Base-by-base conservation (phyloP, 2,113 vertebrate genomes). In the Candoia aspera region DNA sequence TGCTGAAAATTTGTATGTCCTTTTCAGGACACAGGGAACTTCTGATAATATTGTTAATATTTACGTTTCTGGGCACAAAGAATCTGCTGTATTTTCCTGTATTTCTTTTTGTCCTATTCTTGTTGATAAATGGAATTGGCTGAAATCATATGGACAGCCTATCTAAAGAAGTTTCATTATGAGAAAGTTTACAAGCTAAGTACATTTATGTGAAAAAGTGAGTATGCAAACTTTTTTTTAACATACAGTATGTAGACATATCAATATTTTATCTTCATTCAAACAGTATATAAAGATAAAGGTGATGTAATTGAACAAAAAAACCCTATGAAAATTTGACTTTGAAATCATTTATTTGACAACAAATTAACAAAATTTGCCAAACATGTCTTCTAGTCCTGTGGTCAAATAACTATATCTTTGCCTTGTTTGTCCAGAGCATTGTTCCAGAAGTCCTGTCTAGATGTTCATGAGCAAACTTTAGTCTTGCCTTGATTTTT, bases 61-160 rank as follows among this genome's bases (percentile, higher is more conserved):
- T 58, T 58, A 58, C 17, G 4, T 58, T 19, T 58, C 57, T 58
- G 57, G 19, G 19, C 19, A 58, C 57, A 58, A 58, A 19, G 57
- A 58, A 6, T 58, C 57, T 58, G 57, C 57, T 58, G 15, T 58
- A 58, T 58, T 58, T n/a, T 12, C 29, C 33, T 73, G 64, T 17
- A 84, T 90, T 92, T 68, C 29, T 94, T 68, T 11, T 29, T 83
- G 73, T 83, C 19, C 37, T 83, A 19, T 83, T 83, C 17, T 37
- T 83, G 17, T 21, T 83, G 79, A 42, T 19, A 83, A 83, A 46
- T 83, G 19, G 21, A 8, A 83, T 21, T 83, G 37, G 37, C 17
- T 83, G 33, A 15, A 46, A 15, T 83, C 37, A 23, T 79, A 21
- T 79, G 29, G 53, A 9, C 4, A 29, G 29, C 24, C 12, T 53